Conservation (phyloP, 1,140 invertebrate genomes). For the Teleopsis dalmanni region DNA sequence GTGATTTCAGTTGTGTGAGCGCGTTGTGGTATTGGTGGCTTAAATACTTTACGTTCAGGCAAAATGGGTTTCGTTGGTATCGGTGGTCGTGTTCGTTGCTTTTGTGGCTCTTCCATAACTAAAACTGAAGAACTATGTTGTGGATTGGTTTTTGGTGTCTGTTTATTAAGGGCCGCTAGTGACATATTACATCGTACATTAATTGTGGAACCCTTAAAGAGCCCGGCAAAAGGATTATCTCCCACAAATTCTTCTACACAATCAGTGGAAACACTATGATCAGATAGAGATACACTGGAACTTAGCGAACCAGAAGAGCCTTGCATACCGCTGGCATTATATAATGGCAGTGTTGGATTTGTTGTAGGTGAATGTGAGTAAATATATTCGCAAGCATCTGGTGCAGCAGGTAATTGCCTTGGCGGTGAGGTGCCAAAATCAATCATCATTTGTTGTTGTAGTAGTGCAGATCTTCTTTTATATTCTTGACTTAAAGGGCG, state of each 20-base stretch:
- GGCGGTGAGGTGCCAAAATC: slow-evolving; percentile 33
- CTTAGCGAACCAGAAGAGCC: slow-evolving; percentile 38
- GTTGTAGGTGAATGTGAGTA: not conserved
- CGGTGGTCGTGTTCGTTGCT: slow-evolving; percentile 21
- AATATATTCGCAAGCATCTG: not conserved
- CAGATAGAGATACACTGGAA: slow-evolving; percentile 58
- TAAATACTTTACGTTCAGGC: slow-evolving; percentile 28
- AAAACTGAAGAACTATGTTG: slow-evolving; percentile 5
- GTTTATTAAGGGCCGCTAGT: not conserved
- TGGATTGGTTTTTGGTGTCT: not conserved
- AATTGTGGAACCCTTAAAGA: slow-evolving; percentile 65
- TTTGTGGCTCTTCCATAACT: slow-evolving; percentile 22
- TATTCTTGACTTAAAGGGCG: slow-evolving; percentile 71
- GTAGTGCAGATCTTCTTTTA: slow-evolving; percentile 32
- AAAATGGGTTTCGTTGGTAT: slow-evolving; percentile 27
- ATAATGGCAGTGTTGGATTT: slow-evolving; percentile 3
- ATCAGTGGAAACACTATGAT: slow-evolving; percentile 73
- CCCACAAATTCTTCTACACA: slow-evolving; percentile 77
- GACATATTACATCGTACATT: slow-evolving; percentile 2
- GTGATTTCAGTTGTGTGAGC: not conserved
- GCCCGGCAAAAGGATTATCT: slow-evolving; percentile 77
- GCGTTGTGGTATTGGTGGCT: slow-evolving; percentile 17
- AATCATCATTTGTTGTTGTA: slow-evolving; percentile 31
- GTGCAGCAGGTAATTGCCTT: slow-evolving; percentile 30
- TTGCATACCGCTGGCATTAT: slow-evolving; percentile 6